A percentile compares a stretch with the other conserved stretches of the same genome.
phyloP scores from a whole-genome alignment of 2,113 vertebrate species.

The Catagonus wagneri region DNA sequence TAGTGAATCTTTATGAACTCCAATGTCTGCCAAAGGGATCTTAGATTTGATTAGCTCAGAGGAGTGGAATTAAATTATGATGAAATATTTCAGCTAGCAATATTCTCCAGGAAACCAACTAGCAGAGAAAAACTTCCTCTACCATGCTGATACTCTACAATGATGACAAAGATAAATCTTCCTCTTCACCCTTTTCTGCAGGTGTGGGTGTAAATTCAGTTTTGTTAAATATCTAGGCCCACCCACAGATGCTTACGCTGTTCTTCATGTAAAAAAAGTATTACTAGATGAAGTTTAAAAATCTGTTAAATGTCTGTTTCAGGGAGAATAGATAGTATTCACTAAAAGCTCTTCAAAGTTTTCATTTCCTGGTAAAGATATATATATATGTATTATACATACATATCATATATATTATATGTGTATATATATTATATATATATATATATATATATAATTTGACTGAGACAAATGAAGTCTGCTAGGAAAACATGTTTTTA shows the following conservation, averaged over 20 bases:
- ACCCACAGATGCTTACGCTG: constrained; percentile 29
- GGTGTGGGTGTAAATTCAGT: background rate
- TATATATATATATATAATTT: background rate
- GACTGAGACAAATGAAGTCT: background rate
- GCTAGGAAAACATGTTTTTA: background rate
- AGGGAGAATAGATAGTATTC: background rate
- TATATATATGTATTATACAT: background rate
- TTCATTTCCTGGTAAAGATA: constrained; percentile 24
- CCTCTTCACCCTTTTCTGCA: background rate
- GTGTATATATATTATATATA: too few species aligned
- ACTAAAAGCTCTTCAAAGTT: background rate
- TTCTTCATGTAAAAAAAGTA: background rate
- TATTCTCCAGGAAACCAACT: background rate
- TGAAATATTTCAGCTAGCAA: background rate
- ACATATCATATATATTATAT: too few species aligned
- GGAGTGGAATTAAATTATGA: background rate
- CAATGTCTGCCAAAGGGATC: background rate
- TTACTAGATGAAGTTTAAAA: constrained; percentile 19
- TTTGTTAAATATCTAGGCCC: constrained; percentile 21
- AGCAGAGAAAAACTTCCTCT: background rate
- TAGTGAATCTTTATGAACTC: background rate
- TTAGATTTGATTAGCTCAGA: background rate
- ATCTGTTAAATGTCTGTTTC: background rate
- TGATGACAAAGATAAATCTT: background rate
- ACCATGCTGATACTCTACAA: background rate